Base-by-base conservation (phyloP, 2,113 vertebrate species). In the Pampusana beccarii region DNA sequence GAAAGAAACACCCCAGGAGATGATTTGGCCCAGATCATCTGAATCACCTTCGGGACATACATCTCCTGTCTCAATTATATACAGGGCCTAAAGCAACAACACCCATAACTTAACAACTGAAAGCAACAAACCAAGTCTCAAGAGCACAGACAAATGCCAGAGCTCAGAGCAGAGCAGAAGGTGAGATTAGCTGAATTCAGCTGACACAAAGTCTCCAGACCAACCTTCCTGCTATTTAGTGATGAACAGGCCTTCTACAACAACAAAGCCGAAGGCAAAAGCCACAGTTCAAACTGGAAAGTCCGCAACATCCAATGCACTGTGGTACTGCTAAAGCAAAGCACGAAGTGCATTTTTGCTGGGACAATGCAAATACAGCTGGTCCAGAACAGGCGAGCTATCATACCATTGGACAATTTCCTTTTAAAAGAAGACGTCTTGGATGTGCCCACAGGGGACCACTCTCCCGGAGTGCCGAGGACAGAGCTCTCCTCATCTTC, bases 401-500 rank as follows among this genome's bases (percentile, higher is more conserved):
- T 73, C 36, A 18, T 97, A 99, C 98, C 98, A 72, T 98, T 97
- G 67, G 92, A 96, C 33, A 96, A 80, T 50, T 97, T 98, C 20
- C 97, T 98, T 93, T 98, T 98, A 90, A 97, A 87, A 87, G 97
- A 92, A 64, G 95, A 24, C 20, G 23, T 58, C 16, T 97, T 97
- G 5, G 98, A 96, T 70, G 93, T 86, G 67, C 94, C 95, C 81
- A 89, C n/a, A 1, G 90, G 95, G 65, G 73, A 87, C 67, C 87
- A 93, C 19, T 97, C 98, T 92, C 97, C 97, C 85, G 95, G 79
- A 75, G 78, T 98, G 97, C 98, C 97, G 2, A 97, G 94, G 51
- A 97, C 94, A 73, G 98, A 98, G 80, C 74, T 97, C 6, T 98
- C 98, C 5, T 99, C 98, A 51, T 99, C 99, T 73, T 97, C 98